Percentiles rank a stretch among this genome's conserved stretches.
phyloP scores from a whole-genome alignment of 2,888 invertebrate species.

The Cryptocheilus praepositus region DNA sequence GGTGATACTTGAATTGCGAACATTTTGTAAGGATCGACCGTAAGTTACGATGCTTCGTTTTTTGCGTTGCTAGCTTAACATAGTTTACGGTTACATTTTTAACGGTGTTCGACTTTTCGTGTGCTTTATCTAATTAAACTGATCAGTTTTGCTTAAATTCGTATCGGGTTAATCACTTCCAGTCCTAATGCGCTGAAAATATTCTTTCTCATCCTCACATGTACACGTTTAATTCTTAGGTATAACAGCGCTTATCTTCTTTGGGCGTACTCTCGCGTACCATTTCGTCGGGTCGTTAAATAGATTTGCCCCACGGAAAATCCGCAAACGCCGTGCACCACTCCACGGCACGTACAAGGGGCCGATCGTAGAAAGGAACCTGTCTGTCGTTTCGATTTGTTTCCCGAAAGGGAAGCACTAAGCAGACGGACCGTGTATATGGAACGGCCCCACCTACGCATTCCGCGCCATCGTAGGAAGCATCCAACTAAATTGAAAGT shows the following conservation, averaged over 20 bases:
- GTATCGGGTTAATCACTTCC: too few species aligned
- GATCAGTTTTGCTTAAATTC: too few species aligned
- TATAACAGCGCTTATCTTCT: not conserved
- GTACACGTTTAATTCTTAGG: not conserved
- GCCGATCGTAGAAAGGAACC: conserved; percentile 28
- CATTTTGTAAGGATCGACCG: too few species aligned
- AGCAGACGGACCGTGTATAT: conserved; percentile 41
- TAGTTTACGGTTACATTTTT: too few species aligned
- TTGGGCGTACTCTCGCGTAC: conserved; percentile 1
- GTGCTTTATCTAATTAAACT: too few species aligned
- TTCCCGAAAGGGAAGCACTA: conserved; percentile 39
- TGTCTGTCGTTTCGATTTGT: conserved; percentile 53
- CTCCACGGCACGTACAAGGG: not conserved
- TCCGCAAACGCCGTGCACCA: conserved; percentile 10
- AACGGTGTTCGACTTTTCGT: too few species aligned
- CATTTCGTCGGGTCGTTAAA: conserved; percentile 14
- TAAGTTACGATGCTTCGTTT: too few species aligned
- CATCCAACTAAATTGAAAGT: conserved; percentile 72
- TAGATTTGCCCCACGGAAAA: conserved; percentile 17
- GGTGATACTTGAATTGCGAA: too few species aligned
- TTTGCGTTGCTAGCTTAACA: too few species aligned
- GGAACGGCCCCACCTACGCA: conserved; percentile 35
- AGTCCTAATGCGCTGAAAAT: too few species aligned
- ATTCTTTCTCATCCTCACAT: too few species aligned
- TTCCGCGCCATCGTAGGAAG: conserved; percentile 58